Percentiles rank a stretch among this genome's conserved stretches.
phyloP scores from a whole-genome alignment of 2,113 vertebrate genomes.

The Thermophis baileyi region DNA sequence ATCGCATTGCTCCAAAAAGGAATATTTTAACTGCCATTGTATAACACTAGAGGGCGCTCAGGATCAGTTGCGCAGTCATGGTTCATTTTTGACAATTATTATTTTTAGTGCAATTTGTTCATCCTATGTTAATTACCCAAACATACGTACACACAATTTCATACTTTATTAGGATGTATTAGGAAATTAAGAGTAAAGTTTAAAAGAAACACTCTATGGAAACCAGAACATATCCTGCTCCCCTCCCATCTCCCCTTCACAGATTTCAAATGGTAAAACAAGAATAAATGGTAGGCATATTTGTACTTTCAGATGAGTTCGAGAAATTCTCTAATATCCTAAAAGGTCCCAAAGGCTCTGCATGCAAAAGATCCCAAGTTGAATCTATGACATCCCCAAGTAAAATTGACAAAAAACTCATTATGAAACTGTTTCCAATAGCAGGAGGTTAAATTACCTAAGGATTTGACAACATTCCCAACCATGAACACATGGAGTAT shows the following conservation, averaged over 20 bases:
- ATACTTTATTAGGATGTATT: background rate
- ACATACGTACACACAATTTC: background rate
- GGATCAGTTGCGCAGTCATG: slow-evolving; percentile 30
- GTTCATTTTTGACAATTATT: background rate
- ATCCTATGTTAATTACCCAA: background rate
- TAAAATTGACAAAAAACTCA: background rate
- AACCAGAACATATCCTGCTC: background rate
- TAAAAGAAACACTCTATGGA: background rate
- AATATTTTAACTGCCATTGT: background rate
- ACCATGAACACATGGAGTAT: background rate
- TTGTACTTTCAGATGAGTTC: background rate
- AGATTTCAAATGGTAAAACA: background rate
- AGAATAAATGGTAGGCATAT: background rate
- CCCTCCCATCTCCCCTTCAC: background rate
- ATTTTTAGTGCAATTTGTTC: background rate
- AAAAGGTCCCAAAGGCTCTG: background rate
- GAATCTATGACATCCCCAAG: background rate
- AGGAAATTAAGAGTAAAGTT: background rate
- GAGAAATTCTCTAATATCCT: background rate
- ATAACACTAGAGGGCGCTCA: slow-evolving; percentile 65
- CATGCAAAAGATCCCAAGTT: background rate
- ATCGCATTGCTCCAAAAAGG: background rate
- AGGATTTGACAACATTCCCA: background rate
- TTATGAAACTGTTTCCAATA: background rate
- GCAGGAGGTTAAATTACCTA: background rate